Evolutionary conservation across 2,888 invertebrate genomes (phyloP), one percentile per base, ranked within the genome.

Genomic region (Idaea dimidiata): DNA sequence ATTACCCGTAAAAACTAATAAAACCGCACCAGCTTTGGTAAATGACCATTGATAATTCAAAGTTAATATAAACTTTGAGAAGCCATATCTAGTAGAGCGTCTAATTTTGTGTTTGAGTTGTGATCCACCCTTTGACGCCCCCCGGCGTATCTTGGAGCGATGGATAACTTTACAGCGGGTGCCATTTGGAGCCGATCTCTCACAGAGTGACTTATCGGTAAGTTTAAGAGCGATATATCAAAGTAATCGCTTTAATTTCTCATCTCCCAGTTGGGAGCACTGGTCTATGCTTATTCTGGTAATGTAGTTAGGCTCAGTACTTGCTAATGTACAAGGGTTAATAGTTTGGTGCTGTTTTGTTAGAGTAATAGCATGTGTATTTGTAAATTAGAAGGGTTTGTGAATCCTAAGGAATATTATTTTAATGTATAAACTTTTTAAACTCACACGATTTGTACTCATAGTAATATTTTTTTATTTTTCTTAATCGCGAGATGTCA

Each of bases 221-320:
- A 91, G 85, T 91, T 90, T 88, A 87, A 88, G 82, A 79, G 84
- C 83, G 77, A 91, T 92, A 89, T 90, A 90, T 92, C 91, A 91
- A 87, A 86, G 89, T 91, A 90, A 92, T 91, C 87, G 89, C 83
- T 88, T 91, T 90, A 92, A 91, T 92, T 91, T 91, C 91, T 91
- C 91, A 91, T 91, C 88, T 89, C 84, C 84, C 84, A 84, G 82
- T 87, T 84, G 82, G 80, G 83, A 74, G 78, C 67, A 65, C 71
- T 72, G 83, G 88, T 83, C 87, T 87, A 83, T 86, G 86, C 82
- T 84, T 83, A 86, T 86, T 86, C 79, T 83, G 82, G 78, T 78
- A 82, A 81, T 84, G 84, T 66, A 86, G 86, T 82, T 74, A 74
- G 79, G 14, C 43, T 3, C 10, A 43, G 14, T 43, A 43, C 43